Conservation (phyloP, 2,113 vertebrate genomes). For the Pteronura brasiliensis region DNA sequence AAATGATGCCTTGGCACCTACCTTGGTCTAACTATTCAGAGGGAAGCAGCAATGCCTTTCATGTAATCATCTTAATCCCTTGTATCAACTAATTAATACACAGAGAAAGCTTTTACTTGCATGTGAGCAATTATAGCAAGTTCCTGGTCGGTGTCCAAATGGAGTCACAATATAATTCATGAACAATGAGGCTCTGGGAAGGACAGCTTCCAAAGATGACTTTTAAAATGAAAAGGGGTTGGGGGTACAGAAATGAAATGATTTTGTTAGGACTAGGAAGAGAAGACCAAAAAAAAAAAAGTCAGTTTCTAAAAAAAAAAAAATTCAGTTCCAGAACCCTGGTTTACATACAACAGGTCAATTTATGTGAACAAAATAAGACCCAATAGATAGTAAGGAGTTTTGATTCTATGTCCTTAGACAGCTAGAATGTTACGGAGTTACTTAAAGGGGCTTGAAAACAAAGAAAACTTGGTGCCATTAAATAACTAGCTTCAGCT, state of each 20-base stretch:
- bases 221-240: conserved; percentile 57
- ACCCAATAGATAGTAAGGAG: neutral
- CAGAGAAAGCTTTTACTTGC: conserved; percentile 82
- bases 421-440: neutral
- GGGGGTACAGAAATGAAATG: neutral
- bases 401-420: neutral
- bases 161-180: conserved; percentile 81
- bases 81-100: conserved; percentile 87
- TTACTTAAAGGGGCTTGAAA: conserved; percentile 14
- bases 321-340: neutral
- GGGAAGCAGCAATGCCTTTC: conserved; percentile 82
- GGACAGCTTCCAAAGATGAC: conserved; percentile 71
- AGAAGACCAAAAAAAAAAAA: neutral
- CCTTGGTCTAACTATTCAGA: conserved; percentile 82
- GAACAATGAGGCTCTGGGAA: conserved; percentile 78
- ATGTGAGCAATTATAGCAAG: conserved; percentile 82
- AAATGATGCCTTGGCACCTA: conserved; percentile 83
- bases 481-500: neutral
- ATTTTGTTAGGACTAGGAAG: conserved; percentile 46
- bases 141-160: conserved; percentile 83
- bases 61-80: conserved; percentile 86
- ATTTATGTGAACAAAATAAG: neutral
- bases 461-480: conserved; percentile 37
- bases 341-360: neutral
- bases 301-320: neutral